Evolutionary conservation across 2,113 vertebrate genomes (phyloP).

Genomic region (Macrotus californicus): DNA sequence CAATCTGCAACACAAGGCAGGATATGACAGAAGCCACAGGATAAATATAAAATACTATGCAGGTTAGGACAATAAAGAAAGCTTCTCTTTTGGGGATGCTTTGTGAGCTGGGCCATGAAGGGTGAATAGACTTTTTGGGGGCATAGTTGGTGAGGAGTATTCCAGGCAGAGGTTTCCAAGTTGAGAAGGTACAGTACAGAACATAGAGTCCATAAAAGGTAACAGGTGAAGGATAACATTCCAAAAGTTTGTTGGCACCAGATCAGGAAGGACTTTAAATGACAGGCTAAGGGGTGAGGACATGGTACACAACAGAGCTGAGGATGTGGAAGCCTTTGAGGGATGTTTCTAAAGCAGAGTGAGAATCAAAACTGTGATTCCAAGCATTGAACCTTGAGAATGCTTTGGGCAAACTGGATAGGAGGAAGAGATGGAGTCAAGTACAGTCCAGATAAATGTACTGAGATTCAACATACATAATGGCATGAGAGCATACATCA

Average conservation of each 20-base stretch:
- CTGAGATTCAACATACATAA: neutral
- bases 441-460: neutral
- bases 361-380: neutral
- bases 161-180: slow-evolving; percentile 56
- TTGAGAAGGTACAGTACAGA: slow-evolving; percentile 54
- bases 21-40: neutral
- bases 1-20: neutral
- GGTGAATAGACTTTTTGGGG: slow-evolving; percentile 28
- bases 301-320: slow-evolving; percentile 42
- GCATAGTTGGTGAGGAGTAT: slow-evolving; percentile 32
- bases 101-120: neutral
- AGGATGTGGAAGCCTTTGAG: neutral
- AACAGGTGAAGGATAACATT: slow-evolving; percentile 52
- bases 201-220: slow-evolving; percentile 57
- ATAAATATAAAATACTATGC: neutral
- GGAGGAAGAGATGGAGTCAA: neutral
- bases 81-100: neutral
- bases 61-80: slow-evolving; percentile 7
- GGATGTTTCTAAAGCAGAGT: neutral
- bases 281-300: slow-evolving; percentile 22
- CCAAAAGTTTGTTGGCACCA: slow-evolving; percentile 26
- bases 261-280: slow-evolving; percentile 48
- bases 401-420: neutral
- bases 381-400: neutral
- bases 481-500: neutral